Base-by-base conservation (phyloP, 2,113 vertebrate species). In the Oncorhynchus masou region DNA sequence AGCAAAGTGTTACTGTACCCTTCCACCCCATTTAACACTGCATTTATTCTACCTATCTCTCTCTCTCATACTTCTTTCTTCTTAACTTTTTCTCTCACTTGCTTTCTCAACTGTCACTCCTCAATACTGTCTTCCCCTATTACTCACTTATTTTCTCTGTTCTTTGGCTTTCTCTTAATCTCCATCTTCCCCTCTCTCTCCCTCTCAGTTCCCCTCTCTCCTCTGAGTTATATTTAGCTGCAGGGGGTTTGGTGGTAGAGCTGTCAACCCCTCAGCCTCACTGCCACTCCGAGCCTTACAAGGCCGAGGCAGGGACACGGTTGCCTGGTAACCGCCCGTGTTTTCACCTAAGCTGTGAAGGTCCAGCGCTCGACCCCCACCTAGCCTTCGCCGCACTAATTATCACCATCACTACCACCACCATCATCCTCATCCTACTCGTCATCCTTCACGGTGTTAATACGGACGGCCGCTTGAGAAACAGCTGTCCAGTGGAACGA, bases 291-390 rank as follows among this genome's bases (percentile, higher is more conserved):
- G 86, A 82, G 74, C 91, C 91, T 92, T 92, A 92, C 88, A 92
- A 89, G 91, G 91, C 85, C 87, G 85, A 68, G 71, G 75, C n/a
- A 49, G 62, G 77, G 77, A 86, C 85, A 79, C 4, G 19, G 86
- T 90, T 78, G 79, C 84, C 48, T 34, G 74, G 91, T 81, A 80
- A 89, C 89, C 72, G 0, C 76, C 76, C 3, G 45, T 90, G 90
- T 92, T 91, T 92, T 86, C 83, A 71, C 74, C 88, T 85, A 86
- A 90, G 88, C 87, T 84, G 85, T 86, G 88, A 90, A 86, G 86
- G 87, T 88, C 85, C 87, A 81, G 74, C 69, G 70, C 74, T 69
- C 72, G 79, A 76, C 81, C 84, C 22, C 59, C 87, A 87, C 86
- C 83, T 87, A 83, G 82, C 87, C 89, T 83, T 83, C 85, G 87